Evolutionary conservation across 2,113 vertebrate genomes (phyloP).

Genomic region (Peromyscus polionotus): DNA sequence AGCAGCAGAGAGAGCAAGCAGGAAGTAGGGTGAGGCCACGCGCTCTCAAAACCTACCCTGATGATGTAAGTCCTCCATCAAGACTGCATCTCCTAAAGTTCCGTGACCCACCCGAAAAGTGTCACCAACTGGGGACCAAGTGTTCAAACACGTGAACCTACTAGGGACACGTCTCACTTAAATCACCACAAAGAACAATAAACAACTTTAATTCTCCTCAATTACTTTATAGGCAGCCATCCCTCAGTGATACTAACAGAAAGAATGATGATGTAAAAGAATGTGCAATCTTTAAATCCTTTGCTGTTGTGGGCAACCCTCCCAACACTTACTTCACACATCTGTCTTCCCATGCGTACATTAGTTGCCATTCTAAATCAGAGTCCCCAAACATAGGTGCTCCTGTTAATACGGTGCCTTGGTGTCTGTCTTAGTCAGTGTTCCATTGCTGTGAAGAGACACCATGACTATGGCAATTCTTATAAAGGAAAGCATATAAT

Average conservation of each 20-base stretch:
- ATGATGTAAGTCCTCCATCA: not conserved
- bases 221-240: not conserved
- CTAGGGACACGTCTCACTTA: not conserved
- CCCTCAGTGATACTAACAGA: not conserved
- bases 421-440: not conserved
- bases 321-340: not conserved
- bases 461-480: not conserved
- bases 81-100: not conserved
- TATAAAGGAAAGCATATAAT: not conserved
- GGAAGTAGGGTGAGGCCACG: not conserved
- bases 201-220: conserved; percentile 30
- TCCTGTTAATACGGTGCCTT: not conserved
- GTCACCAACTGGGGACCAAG: not conserved
- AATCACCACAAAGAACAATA: not conserved
- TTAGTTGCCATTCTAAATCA: not conserved
- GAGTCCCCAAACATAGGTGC: not conserved
- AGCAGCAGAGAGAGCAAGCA: not conserved
- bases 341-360: not conserved
- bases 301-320: not conserved
- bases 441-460: not conserved
- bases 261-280: not conserved
- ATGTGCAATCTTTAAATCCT: not conserved
- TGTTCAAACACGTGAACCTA: not conserved
- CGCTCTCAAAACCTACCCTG: accelerated
- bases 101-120: not conserved